phyloP scores from a whole-genome alignment of 1,140 invertebrate species.

The Philotrypesis tridentata region DNA sequence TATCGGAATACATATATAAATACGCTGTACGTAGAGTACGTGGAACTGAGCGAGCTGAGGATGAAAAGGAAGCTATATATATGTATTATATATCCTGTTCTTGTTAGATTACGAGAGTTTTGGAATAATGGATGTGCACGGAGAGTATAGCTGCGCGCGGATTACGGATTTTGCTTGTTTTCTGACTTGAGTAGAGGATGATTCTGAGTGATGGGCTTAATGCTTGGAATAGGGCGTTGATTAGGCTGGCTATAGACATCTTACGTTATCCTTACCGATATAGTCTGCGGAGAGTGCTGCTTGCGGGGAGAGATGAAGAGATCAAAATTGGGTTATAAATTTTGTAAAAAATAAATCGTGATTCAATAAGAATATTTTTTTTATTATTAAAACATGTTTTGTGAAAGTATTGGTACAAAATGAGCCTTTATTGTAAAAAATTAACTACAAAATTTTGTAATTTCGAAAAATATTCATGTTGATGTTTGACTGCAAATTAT shows the following conservation, averaged over 20 bases:
- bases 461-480: too few species aligned
- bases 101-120: neutral
- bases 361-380: too few species aligned
- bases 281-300: constrained; percentile 10
- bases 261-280: constrained; percentile 18
- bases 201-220: constrained; percentile 27
- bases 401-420: too few species aligned
- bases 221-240: constrained; percentile 12
- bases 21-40: too few species aligned
- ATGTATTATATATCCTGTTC: too few species aligned
- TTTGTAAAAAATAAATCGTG: neutral
- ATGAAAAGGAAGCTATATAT: neutral
- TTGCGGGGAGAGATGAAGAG: neutral
- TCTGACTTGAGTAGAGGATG: neutral
- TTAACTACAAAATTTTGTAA: too few species aligned
- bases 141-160: neutral
- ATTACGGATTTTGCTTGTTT: neutral
- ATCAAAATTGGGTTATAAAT: neutral
- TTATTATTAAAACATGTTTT: too few species aligned
- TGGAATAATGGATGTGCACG: neutral
- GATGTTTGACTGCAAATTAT: too few species aligned
- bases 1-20: neutral
- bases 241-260: neutral
- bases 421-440: too few species aligned
- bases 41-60: neutral